A percentile compares a stretch with the other conserved stretches of the same genome.
Conservation (phyloP, 2,888 invertebrate genomes). For the Heliconius sara region DNA sequence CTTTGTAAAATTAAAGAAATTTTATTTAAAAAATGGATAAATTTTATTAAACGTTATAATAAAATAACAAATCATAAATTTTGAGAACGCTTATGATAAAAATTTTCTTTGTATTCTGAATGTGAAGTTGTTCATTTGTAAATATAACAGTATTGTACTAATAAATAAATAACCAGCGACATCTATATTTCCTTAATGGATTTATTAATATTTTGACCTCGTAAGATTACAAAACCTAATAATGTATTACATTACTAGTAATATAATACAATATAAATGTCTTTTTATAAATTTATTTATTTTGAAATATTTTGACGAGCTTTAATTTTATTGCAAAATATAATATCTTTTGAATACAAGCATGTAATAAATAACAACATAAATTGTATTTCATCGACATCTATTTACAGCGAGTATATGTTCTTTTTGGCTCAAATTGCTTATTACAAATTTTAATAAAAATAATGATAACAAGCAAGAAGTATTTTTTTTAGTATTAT, state of each 20-base stretch:
- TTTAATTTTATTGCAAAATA: background rate
- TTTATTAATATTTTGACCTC: background rate
- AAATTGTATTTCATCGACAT: background rate
- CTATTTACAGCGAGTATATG: background rate
- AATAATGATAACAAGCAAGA: background rate
- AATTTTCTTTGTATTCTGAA: background rate
- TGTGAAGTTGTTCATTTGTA: background rate
- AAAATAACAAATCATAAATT: no score
- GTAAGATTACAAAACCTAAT: background rate
- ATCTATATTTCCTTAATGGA: background rate
- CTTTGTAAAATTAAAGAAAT: slow-evolving; percentile 18
- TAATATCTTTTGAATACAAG: background rate
- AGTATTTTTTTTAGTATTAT: background rate
- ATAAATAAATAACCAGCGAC: background rate
- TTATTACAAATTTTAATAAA: background rate
- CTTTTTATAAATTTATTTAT: background rate
- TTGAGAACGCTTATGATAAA: background rate
- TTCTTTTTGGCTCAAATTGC: background rate
- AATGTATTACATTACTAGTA: no score
- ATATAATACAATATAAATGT: background rate
- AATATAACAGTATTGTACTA: background rate
- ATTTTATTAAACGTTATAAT: background rate
- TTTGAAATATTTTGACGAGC: background rate
- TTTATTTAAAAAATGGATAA: background rate
- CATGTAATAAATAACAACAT: background rate